A percentile compares a stretch with the other conserved stretches of the same genome.
Evolutionary conservation across 1,140 invertebrate genomes (phyloP).

Genomic region (Mercenaria mercenaria): DNA sequence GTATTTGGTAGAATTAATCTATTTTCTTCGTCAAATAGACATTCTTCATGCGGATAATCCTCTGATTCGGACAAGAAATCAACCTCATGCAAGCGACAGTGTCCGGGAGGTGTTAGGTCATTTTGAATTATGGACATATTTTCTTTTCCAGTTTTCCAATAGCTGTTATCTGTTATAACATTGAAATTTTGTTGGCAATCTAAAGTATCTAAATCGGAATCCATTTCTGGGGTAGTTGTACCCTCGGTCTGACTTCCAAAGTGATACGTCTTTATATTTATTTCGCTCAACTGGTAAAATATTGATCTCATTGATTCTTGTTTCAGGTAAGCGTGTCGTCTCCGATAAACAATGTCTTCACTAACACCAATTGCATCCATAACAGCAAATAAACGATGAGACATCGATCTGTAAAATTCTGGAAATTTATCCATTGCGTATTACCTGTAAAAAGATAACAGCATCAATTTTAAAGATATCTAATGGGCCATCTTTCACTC

Average conservation of each 20-base stretch:
- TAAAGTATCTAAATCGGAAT: not conserved
- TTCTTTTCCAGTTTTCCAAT: not conserved
- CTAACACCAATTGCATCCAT: conserved; percentile 12
- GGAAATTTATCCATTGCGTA: too few species aligned
- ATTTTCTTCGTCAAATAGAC: too few species aligned
- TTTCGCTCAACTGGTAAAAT: not conserved
- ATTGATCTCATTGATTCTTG: not conserved
- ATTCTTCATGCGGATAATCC: too few species aligned
- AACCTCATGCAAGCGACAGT: not conserved
- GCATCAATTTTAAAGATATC: too few species aligned
- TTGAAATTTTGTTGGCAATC: not conserved
- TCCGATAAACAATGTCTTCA: not conserved
- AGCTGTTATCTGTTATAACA: not conserved
- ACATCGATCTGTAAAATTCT: too few species aligned
- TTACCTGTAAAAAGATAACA: too few species aligned
- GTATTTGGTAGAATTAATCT: too few species aligned
- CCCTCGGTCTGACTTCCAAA: conserved; percentile 11
- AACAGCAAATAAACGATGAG: not conserved
- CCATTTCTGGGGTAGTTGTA: not conserved
- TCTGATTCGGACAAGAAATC: too few species aligned
- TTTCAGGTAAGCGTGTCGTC: not conserved
- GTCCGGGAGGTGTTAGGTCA: not conserved
- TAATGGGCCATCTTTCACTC: too few species aligned
- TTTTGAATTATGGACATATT: not conserved
- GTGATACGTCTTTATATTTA: not conserved